Conservation (phyloP, 2,888 invertebrate genomes). For the Lydus trimaculatus region DNA sequence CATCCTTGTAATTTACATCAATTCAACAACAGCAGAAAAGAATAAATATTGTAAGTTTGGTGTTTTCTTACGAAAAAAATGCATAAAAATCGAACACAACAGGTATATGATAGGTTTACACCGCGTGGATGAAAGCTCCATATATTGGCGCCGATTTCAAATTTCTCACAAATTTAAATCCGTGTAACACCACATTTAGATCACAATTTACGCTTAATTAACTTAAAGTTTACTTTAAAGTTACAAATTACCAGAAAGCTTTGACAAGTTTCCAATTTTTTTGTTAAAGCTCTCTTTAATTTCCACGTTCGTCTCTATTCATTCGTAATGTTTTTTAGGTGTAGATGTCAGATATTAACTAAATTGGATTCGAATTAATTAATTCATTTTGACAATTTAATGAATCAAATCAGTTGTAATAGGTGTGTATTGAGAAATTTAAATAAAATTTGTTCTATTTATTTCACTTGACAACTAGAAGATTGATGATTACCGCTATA, state of each 20-base stretch:
- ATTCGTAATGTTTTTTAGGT: not conserved
- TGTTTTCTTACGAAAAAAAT: not conserved
- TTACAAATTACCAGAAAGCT: not conserved
- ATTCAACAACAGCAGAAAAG: constrained; percentile 49
- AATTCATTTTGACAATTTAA: not conserved
- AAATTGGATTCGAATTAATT: not conserved
- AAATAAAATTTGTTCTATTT: not conserved
- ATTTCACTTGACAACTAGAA: not conserved
- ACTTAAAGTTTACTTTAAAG: not conserved
- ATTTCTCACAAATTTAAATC: not conserved
- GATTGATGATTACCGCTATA: not conserved
- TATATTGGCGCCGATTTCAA: not conserved
- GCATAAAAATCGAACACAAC: not conserved
- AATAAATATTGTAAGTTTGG: constrained; percentile 57
- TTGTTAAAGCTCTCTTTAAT: not conserved
- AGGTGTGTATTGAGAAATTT: no score
- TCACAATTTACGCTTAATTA: not conserved
- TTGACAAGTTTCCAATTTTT: not conserved
- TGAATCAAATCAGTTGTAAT: not conserved
- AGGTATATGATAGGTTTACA: not conserved
- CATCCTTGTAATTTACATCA: constrained; percentile 43
- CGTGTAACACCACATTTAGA: not conserved
- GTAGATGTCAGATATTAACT: not conserved
- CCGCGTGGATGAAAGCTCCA: not conserved
- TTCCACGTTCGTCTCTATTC: not conserved